Evolutionary conservation across 2,113 vertebrate species (phyloP).

Genomic region (Callipepla californica): DNA sequence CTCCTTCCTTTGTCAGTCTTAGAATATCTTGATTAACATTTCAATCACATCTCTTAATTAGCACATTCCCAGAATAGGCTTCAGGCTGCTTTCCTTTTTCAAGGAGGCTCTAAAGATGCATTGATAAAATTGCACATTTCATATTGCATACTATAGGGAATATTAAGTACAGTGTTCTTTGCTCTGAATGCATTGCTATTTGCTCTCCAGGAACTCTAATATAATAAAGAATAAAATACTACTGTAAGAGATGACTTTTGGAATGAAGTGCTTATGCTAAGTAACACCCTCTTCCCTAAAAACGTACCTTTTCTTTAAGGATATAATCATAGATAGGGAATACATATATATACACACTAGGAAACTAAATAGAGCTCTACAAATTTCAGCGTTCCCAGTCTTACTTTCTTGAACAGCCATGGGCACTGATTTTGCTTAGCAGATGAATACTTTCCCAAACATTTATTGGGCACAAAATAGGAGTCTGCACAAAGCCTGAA

Average conservation of each 20-base stretch:
- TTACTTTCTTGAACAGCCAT: not conserved
- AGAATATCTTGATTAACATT: slow-evolving; percentile 37
- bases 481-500: not conserved
- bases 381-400: not conserved
- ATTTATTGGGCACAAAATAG: not conserved
- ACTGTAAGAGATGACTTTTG: not conserved
- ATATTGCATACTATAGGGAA: not conserved
- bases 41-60: slow-evolving; percentile 49
- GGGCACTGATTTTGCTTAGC: not conserved
- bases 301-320: not conserved
- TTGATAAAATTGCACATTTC: not conserved
- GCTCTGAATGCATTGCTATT: not conserved
- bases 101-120: slow-evolving; percentile 5
- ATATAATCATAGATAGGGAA: not conserved
- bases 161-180: not conserved
- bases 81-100: slow-evolving; percentile 18
- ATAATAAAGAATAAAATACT: not conserved
- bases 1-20: not conserved
- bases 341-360: not conserved
- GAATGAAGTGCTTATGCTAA: not conserved
- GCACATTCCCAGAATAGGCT: slow-evolving; percentile 18
- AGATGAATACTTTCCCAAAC: not conserved
- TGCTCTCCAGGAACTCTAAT: not conserved
- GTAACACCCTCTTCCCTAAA: not conserved
- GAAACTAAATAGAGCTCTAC: not conserved